Evolutionary conservation across 2,888 invertebrate genomes (phyloP).

Genomic region (Neoscelio sp.): DNA sequence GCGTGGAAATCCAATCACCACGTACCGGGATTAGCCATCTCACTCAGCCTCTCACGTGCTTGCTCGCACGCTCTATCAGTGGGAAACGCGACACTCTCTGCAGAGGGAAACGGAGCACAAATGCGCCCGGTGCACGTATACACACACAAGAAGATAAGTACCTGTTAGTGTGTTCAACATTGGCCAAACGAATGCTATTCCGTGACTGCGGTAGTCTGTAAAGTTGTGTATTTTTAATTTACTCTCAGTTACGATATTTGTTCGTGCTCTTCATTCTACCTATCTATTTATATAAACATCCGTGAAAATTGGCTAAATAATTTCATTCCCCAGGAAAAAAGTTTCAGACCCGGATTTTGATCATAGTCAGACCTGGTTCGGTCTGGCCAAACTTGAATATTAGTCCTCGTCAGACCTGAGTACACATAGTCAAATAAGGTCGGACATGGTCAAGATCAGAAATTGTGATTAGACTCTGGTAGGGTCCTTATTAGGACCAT

Average conservation of each 20-base stretch:
- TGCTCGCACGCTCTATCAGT: conserved; percentile 65
- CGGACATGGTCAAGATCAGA: too few species aligned
- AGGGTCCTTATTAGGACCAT: too few species aligned
- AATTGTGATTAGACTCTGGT: too few species aligned
- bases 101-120: conserved; percentile 63
- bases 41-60: conserved; percentile 74
- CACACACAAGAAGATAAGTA: conserved; percentile 49
- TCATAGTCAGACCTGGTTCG: too few species aligned
- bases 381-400: too few species aligned
- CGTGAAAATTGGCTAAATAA: conserved; percentile 12
- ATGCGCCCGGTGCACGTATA: conserved; percentile 38
- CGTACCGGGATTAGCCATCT: conserved; percentile 80
- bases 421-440: too few species aligned
- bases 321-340: too few species aligned
- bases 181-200: conserved; percentile 52
- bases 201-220: conserved; percentile 28
- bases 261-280: conserved; percentile 5
- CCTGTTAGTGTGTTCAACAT: conserved; percentile 46
- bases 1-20: conserved; percentile 81
- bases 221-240: conserved; percentile 53
- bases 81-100: conserved; percentile 74
- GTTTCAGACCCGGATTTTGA: too few species aligned
- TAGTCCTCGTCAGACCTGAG: too few species aligned
- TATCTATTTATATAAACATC: conserved; percentile 30
- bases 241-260: conserved; percentile 30